phyloP scores from a whole-genome alignment of 2,797 vertebrate species.

The Echeneis naucrates region DNA sequence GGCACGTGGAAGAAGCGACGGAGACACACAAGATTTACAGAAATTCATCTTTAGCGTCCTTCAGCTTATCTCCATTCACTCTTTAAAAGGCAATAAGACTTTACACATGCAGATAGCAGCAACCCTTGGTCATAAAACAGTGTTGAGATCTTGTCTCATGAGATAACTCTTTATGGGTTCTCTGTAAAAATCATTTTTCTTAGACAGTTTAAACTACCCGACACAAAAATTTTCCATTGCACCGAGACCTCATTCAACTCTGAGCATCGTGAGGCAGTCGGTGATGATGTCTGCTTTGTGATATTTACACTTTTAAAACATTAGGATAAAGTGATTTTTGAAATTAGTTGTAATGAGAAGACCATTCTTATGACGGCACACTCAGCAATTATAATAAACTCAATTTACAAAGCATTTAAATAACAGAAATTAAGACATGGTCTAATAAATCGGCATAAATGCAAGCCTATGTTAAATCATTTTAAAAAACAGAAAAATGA shows the following conservation, averaged over 20 bases:
- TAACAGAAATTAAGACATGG: no score
- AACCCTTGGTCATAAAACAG: constrained; percentile 62
- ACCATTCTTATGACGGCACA: background rate
- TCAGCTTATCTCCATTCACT: constrained; percentile 33
- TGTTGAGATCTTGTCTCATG: constrained; percentile 24
- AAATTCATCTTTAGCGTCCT: background rate
- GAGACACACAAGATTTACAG: background rate
- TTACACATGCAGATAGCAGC: constrained; percentile 50
- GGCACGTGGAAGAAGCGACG: constrained; percentile 16
- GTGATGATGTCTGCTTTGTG: background rate
- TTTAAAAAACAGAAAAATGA: no score
- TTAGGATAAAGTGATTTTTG: no score
- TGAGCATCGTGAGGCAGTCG: background rate
- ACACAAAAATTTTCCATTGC: constrained; percentile 44
- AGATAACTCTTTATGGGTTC: constrained; percentile 60
- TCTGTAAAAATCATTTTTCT: constrained; percentile 23
- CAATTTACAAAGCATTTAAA: no score
- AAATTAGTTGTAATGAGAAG: no score
- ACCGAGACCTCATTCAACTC: background rate
- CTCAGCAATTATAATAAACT: background rate
- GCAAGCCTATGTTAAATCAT: no score
- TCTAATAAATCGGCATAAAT: no score
- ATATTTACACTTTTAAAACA: background rate
- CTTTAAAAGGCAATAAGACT: constrained; percentile 49
- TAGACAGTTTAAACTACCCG: background rate